These are phyloP conservation scores for Orestias chungarensis DNA, from an alignment of 2,797 vertebrate species.

Conservation along the genomic window DNA sequence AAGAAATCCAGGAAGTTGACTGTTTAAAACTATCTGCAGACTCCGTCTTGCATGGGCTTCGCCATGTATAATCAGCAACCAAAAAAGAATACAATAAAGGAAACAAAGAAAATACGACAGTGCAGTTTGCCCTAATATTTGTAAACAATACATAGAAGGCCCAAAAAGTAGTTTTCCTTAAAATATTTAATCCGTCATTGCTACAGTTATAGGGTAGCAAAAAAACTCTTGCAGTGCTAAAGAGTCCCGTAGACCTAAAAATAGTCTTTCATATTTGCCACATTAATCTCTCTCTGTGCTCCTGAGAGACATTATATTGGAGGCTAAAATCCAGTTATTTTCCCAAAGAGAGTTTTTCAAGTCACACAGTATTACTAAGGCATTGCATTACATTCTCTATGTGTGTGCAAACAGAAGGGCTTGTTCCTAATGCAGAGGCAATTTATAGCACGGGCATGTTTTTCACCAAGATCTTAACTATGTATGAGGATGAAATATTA, in stretches of 20 bases:
- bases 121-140: constrained; percentile 2
- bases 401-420: constrained; percentile 31
- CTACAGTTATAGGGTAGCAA: constrained; percentile 52
- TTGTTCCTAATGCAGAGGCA: constrained; percentile 63
- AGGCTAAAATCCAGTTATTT: constrained; percentile 77
- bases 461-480: constrained; percentile 59
- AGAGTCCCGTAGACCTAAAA: constrained; percentile 73
- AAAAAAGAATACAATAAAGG: neutral
- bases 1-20: constrained; percentile 50
- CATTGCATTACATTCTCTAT: constrained; percentile 69
- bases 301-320: constrained; percentile 68
- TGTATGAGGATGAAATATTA: constrained; percentile 61
- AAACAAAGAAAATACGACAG: constrained; percentile 36
- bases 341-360: constrained; percentile 77
- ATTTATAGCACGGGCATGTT: constrained; percentile 68
- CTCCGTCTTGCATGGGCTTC: constrained; percentile 19
- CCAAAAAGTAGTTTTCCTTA: constrained; percentile 6
- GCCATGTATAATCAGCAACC: neutral
- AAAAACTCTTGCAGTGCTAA: constrained; percentile 60
- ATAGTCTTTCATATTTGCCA: constrained; percentile 78
- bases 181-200: constrained; percentile 54
- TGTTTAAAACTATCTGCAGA: constrained; percentile 44
- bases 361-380: constrained; percentile 76
- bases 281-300: constrained; percentile 74
- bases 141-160: constrained; percentile 20